phyloP scores from a whole-genome alignment of 2,888 invertebrate genomes.

The Monochamus alternatus region DNA sequence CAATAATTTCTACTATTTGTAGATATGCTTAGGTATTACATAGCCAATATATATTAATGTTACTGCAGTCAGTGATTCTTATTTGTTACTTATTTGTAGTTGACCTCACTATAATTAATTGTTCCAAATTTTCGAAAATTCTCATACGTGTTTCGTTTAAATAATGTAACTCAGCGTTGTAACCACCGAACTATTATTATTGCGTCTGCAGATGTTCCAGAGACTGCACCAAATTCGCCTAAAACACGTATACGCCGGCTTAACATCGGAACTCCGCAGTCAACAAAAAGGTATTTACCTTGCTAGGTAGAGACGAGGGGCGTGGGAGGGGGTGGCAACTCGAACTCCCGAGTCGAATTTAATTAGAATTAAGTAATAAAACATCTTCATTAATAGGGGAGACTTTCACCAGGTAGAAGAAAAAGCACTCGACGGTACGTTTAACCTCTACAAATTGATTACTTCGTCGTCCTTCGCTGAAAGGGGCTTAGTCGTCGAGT shows the following conservation, averaged over 20 bases:
- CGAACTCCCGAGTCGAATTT: slow-evolving; percentile 12
- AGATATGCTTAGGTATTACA: too few relatives aligned
- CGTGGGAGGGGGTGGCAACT: background rate
- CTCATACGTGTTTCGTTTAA: too few relatives aligned
- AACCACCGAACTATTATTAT: slow-evolving; percentile 20
- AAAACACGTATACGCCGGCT: slow-evolving; percentile 13
- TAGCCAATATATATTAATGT: too few relatives aligned
- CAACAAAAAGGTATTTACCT: slow-evolving; percentile 35
- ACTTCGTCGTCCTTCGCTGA: background rate
- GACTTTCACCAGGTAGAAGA: background rate
- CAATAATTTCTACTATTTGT: too few relatives aligned
- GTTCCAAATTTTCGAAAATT: too few relatives aligned
- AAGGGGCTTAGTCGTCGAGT: too few relatives aligned
- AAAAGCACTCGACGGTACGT: background rate
- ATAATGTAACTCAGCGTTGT: background rate
- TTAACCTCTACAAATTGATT: background rate
- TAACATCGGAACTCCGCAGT: slow-evolving; percentile 23
- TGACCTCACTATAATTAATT: too few relatives aligned
- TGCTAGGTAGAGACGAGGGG: slow-evolving; percentile 2
- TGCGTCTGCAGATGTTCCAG: slow-evolving; percentile 28
- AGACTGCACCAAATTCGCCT: slow-evolving; percentile 15
- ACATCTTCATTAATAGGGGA: background rate
- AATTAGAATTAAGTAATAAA: slow-evolving; percentile 18
- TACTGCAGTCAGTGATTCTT: too few relatives aligned
- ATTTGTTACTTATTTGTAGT: too few relatives aligned